Base-by-base conservation (phyloP, 2,113 vertebrate genomes). In the Datnioides undecimradiatus region DNA sequence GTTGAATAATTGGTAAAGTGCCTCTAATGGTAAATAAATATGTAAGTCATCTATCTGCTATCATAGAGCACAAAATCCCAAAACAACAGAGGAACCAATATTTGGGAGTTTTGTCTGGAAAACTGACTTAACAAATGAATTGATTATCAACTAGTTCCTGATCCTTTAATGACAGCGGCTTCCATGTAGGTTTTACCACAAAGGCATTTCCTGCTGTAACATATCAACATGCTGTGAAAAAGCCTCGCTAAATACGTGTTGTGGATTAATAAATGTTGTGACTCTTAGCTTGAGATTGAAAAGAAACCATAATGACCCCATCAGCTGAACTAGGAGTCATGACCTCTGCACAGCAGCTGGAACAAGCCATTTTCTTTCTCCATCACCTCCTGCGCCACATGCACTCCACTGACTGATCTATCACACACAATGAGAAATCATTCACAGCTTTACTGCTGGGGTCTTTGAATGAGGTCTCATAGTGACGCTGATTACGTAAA, bases 361-460 rank as follows among this genome's bases (percentile, higher is more conserved):
- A 76, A 27, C 10, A 36, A 78, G 33, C 58, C 74, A 21, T 54
- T 73, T 40, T 51, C 60, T 76, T 16, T 52, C 49, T 67, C 57
- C 25, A 1, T 60, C 62, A 52, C 66, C 63, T 75, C 49, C 48
- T 21, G 58, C 52, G 60, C 72, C 77, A 83, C 76, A 87, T 73
- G 82, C 58, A 25, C 54, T 64, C 19, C 46, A 17, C 57, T 48
- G 43, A 43, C n/a, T 34, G n/a, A 25, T 51, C 14, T 17, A 58
- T 63, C 41, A 12, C 40, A 51, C 48, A 17, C 17, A 11, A 38
- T 19, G 34, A 76, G 33, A 72, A 79, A 73, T 6, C 48, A 41
- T 60, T 75, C 65, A 49, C 54, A 82, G 58, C 75, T 73, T 79
- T n/a, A 29, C 58, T 54, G 70, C 73, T 36, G 58, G 60, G 62